Evolutionary conservation across 2,888 invertebrate genomes (phyloP).

Genomic region (Drosophila kambysellisi): DNA sequence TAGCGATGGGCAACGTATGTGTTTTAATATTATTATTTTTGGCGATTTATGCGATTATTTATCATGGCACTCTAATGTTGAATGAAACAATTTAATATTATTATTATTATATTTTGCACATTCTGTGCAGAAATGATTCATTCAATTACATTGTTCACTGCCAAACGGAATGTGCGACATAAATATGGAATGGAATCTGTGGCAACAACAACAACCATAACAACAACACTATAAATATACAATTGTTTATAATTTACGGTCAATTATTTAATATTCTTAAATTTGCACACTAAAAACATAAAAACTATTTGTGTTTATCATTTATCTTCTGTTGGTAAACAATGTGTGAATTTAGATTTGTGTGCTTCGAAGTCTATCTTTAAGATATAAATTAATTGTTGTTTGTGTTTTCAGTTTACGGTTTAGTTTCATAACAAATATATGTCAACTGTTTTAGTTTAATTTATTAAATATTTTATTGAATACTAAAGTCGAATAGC

Average conservation of each 20-base stretch:
- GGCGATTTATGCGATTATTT: constrained; percentile 71
- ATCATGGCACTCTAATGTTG: constrained; percentile 64
- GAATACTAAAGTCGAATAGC: not conserved
- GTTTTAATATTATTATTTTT: constrained; percentile 5
- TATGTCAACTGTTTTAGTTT: not conserved
- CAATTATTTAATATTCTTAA: constrained; percentile 55
- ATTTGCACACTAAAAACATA: constrained; percentile 53
- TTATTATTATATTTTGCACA: constrained; percentile 70
- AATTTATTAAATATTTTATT: not conserved
- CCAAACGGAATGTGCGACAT: constrained; percentile 57
- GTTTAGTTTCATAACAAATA: not conserved
- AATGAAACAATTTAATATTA: constrained; percentile 71
- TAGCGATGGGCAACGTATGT: constrained; percentile 58
- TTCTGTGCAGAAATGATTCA: constrained; percentile 68
- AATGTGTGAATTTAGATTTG: not conserved
- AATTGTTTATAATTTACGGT: constrained; percentile 58
- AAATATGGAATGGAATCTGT: constrained; percentile 47
- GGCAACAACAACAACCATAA: constrained; percentile 38
- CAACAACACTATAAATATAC: constrained; percentile 56
- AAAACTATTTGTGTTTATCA: constrained; percentile 23
- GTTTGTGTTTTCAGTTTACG: not conserved
- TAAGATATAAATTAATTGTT: not conserved
- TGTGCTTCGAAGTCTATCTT: not conserved
- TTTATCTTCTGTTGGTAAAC: constrained; percentile 14
- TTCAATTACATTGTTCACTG: constrained; percentile 71